Conservation (phyloP, 2,888 invertebrate species). For the Archaeoteleia sp. region DNA sequence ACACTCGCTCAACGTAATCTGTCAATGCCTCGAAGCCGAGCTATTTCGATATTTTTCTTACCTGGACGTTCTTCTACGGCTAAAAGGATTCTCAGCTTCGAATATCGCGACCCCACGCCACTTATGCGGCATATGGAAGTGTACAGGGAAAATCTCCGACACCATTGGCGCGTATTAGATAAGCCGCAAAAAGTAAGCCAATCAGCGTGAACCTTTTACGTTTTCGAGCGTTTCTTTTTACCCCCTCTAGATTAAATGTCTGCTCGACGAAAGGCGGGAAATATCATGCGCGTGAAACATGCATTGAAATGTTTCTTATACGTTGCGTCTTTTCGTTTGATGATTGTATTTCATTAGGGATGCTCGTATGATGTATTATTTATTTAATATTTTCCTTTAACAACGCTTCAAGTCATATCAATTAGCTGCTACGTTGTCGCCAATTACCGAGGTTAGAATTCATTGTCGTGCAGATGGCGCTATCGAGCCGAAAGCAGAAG, state of each 20-base stretch:
- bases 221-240: conserved; percentile 78
- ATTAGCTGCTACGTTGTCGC: too few species aligned
- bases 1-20: conserved; percentile 67
- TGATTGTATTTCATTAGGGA: too few species aligned
- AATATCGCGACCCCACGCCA: conserved; percentile 81
- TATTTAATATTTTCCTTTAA: too few species aligned
- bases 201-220: conserved; percentile 74
- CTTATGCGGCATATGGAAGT: conserved; percentile 79
- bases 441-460: conserved; percentile 19
- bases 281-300: conserved; percentile 41
- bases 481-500: conserved; percentile 18
- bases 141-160: conserved; percentile 72
- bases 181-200: conserved; percentile 79
- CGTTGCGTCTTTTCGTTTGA: too few species aligned
- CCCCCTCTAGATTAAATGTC: conserved; percentile 65
- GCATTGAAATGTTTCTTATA: too few species aligned
- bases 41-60: conserved; percentile 78
- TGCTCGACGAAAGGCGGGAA: conserved; percentile 66
- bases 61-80: conserved; percentile 78
- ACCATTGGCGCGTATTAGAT: conserved; percentile 79
- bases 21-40: conserved; percentile 76
- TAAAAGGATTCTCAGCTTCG: conserved; percentile 79
- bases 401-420: too few species aligned
- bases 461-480: conserved; percentile 57
- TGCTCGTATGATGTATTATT: too few species aligned